phyloP scores from a whole-genome alignment of 2,797 vertebrate species.

The Enteromius anoplus region DNA sequence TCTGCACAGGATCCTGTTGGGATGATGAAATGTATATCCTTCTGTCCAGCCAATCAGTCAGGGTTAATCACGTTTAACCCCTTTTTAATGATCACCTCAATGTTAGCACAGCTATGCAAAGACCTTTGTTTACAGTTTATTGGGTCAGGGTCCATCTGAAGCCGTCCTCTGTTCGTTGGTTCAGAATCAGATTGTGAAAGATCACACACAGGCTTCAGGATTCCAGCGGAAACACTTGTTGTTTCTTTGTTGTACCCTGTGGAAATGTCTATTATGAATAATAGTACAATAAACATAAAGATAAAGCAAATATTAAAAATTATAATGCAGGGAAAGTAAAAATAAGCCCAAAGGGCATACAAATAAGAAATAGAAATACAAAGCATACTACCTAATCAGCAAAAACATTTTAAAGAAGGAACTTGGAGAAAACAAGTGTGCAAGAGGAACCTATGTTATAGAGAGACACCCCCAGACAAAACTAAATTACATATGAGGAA shows the following conservation, averaged over 20 bases:
- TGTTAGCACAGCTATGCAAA: not conserved
- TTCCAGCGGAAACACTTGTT: not conserved
- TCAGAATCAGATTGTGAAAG: not conserved
- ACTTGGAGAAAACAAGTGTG: not conserved
- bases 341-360: slow-evolving; percentile 5
- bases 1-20: slow-evolving; percentile 22
- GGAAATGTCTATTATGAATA: slow-evolving; percentile 10
- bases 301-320: not conserved
- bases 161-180: not conserved
- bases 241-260: not conserved
- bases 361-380: not conserved
- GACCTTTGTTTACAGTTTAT: slow-evolving; percentile 4
- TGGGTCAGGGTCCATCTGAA: not conserved
- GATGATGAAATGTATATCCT: slow-evolving; percentile 24
- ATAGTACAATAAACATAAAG: not conserved
- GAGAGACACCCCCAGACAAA: not conserved
- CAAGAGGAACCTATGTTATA: not conserved
- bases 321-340: slow-evolving; percentile 5
- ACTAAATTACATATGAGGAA: not conserved
- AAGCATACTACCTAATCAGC: not conserved
- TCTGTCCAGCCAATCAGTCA: not conserved
- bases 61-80: not conserved
- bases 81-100: not conserved
- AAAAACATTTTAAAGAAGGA: not conserved
- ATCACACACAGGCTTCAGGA: slow-evolving; percentile 2